Conservation (phyloP, 1,140 invertebrate species). For the Arion vulgaris region DNA sequence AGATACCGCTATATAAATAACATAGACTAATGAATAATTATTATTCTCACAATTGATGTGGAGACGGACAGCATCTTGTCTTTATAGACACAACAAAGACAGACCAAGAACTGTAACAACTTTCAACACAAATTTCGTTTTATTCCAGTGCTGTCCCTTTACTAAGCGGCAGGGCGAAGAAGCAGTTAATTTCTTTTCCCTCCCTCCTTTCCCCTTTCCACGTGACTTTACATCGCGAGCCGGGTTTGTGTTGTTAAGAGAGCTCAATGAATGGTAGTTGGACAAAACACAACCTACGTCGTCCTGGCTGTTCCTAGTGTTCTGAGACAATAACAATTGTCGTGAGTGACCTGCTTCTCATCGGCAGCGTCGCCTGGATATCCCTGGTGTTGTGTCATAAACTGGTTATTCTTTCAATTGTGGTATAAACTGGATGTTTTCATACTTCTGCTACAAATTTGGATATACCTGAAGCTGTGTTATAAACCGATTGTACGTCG, state of each 20-base stretch:
- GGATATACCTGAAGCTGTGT: no score
- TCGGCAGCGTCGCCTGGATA: background rate
- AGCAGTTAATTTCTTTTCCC: background rate
- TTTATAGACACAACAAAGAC: no score
- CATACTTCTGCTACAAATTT: no score
- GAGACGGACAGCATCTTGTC: no score
- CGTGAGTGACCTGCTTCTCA: background rate
- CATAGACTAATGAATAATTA: no score
- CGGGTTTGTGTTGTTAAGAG: conserved; percentile 6
- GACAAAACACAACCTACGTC: background rate
- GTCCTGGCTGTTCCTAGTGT: background rate
- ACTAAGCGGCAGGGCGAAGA: background rate
- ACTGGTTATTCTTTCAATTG: no score
- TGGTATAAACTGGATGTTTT: no score
- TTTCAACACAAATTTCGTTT: background rate
- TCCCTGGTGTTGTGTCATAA: background rate
- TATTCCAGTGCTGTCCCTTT: background rate
- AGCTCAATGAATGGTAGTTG: background rate
- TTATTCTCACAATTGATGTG: no score
- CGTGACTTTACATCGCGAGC: background rate
- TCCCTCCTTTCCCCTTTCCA: background rate
- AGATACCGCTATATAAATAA: no score
- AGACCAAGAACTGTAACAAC: background rate
- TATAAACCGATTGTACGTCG: no score
- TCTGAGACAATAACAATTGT: background rate